A percentile compares a stretch with the other conserved stretches of the same genome.
Conservation (phyloP, 2,113 vertebrate species). For the Natator depressus region DNA sequence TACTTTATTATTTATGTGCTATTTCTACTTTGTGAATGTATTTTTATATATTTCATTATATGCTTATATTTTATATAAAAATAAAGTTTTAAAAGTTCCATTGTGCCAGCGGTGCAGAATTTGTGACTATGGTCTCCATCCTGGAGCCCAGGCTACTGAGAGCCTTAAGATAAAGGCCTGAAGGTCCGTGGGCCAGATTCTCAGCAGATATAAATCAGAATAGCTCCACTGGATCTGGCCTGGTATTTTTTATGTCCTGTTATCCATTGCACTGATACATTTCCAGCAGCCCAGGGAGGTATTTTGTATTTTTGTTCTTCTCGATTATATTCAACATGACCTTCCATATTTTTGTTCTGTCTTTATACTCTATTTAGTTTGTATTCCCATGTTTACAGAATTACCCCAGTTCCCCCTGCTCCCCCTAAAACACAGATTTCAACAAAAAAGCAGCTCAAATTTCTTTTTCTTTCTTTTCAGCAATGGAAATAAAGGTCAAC, state of each 20-base stretch:
- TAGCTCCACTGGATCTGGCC: not conserved
- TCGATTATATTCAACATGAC: not conserved
- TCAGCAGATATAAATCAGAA: not conserved
- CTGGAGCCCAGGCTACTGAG: not conserved
- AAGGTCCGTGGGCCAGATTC: not conserved
- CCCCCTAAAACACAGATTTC: not conserved
- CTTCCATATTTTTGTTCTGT: not conserved
- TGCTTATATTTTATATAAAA: not conserved
- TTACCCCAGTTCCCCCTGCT: not conserved
- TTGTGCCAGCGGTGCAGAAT: not conserved
- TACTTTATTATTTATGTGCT: not conserved
- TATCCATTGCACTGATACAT: not conserved
- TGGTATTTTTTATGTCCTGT: not conserved
- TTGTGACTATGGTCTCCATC: not conserved
- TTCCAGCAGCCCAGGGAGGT: not conserved
- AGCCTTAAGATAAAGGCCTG: not conserved
- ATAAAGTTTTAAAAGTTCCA: not conserved
- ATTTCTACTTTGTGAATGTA: not conserved
- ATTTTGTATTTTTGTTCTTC: too few relatives aligned
- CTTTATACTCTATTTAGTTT: too few relatives aligned
- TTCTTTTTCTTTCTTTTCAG: not conserved
- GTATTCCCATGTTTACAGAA: too few relatives aligned
- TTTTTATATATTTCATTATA: not conserved
- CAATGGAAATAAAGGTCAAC: too few relatives aligned
- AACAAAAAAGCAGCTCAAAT: not conserved